Evolutionary conservation across 2,113 vertebrate genomes (phyloP).

Genomic region (Gadus macrocephalus): DNA sequence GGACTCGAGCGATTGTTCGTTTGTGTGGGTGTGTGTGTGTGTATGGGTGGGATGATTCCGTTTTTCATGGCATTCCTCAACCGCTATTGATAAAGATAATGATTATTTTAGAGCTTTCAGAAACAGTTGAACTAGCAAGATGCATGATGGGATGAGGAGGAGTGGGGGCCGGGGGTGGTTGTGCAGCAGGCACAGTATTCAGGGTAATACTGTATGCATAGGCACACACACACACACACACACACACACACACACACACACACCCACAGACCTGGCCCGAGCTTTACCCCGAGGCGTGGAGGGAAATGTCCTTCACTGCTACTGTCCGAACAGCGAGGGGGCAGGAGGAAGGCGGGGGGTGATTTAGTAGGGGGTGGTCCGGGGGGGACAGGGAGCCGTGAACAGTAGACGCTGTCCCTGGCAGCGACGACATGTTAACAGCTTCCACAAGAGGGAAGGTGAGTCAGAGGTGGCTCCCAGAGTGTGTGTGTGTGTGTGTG

Average conservation of each 20-base stretch:
- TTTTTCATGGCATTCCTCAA: no score
- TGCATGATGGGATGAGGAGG: no score
- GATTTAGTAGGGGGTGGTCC: conserved; percentile 3
- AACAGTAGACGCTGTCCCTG: conserved; percentile 46
- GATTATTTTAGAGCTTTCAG: no score
- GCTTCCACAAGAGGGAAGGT: conserved; percentile 50
- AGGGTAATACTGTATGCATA: no score
- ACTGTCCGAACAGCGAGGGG: conserved; percentile 53
- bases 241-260: conserved; percentile 3
- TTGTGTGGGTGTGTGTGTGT: background rate
- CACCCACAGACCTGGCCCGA: conserved; percentile 28
- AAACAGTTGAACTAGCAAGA: no score
- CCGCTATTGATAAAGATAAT: no score
- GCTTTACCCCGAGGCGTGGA: conserved; percentile 37
- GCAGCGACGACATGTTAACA: conserved; percentile 63
- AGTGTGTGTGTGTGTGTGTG: conserved; percentile 4
- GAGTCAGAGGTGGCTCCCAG: conserved; percentile 44
- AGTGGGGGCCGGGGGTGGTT: no score
- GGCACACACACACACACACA: background rate
- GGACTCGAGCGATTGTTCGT: background rate
- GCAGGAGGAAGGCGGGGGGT: conserved; percentile 17
- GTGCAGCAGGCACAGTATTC: no score
- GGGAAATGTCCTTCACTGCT: conserved; percentile 66
- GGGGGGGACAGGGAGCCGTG: conserved; percentile 27
- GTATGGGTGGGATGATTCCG: background rate